Evolutionary conservation across 2,797 vertebrate genomes (phyloP), one percentile per base, ranked within the genome.

Genomic region (Tapera naevia): DNA sequence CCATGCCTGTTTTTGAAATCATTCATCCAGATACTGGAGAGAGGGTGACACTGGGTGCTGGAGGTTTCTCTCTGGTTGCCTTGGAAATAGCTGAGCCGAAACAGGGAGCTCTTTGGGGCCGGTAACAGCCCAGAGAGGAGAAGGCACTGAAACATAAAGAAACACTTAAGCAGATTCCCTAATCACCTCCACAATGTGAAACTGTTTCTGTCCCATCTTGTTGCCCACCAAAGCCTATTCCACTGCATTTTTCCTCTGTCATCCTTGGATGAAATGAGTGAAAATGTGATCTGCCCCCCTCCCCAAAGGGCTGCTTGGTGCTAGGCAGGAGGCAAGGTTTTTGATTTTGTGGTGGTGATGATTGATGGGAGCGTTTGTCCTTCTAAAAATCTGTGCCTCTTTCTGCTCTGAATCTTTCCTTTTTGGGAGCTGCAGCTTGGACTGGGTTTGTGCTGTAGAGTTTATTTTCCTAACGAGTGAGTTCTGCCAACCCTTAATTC

Each of bases 91-190:
- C 45, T 58, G 67, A 53, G 72, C 76, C 0, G 2, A 57, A 78
- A 64, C 0, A 0, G 6, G 37, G 76, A 75, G 48, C 33, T 32
- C 80, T 51, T 83, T 28, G 21, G 62, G 30, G 74, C 53, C 48
- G 54, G 0, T 56, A 15, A 16, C 9, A 46, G 32, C 18, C 17
- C 0, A 0, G 62, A 51, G 54, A 65, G 39, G 32, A 76, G 23
- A 7, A 37, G 43, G 35, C 79, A 48, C 73, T 76, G 73, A 28
- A 81, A 27, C 48, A 30, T 13, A 50, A 62, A 51, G 54, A 80
- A 83, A 66, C 15, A 2, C 30, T 82, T 84, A 53, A 88, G 33
- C 56, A 57, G 67, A 35, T 74, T 62, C 41, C 45, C 53, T 35
- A 16, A 46, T 89, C 8, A 27, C 45, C 28, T 73, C 67, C 91